Evolutionary conservation across 2,888 invertebrate species (phyloP).

Genomic region (Heterodera filipjevi): DNA sequence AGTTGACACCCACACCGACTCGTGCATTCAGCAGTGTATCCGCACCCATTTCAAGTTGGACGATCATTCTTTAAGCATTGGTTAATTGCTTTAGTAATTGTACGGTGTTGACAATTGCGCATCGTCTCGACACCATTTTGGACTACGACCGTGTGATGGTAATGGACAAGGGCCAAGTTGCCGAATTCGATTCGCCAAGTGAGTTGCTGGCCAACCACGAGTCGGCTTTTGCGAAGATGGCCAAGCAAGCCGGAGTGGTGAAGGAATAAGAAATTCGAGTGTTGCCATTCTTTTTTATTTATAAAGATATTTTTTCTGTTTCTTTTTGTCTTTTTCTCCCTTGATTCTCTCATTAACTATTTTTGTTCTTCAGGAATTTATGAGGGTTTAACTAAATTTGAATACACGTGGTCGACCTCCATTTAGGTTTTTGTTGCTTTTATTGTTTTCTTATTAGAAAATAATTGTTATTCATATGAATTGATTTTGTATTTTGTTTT

Average conservation of each 20-base stretch:
- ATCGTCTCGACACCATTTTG: conserved; percentile 88
- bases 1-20: conserved; percentile 65
- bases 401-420: too few species aligned
- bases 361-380: background rate
- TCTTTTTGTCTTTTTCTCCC: background rate
- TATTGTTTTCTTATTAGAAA: too few species aligned
- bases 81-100: conserved; percentile 71
- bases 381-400: background rate
- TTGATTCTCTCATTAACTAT: background rate
- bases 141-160: conserved; percentile 73
- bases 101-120: conserved; percentile 71
- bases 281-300: background rate
- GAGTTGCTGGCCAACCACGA: conserved; percentile 62
- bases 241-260: conserved; percentile 48
- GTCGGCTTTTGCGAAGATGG: conserved; percentile 66
- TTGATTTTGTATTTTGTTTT: too few species aligned
- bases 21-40: conserved; percentile 74
- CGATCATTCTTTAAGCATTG: background rate
- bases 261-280: background rate
- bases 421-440: too few species aligned
- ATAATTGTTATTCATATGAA: too few species aligned
- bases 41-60: conserved; percentile 68
- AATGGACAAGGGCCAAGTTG: conserved; percentile 66
- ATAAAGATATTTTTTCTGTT: background rate
- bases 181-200: conserved; percentile 67